Evolutionary conservation across 2,888 invertebrate genomes (phyloP).

Genomic region (Leucania comma): DNA sequence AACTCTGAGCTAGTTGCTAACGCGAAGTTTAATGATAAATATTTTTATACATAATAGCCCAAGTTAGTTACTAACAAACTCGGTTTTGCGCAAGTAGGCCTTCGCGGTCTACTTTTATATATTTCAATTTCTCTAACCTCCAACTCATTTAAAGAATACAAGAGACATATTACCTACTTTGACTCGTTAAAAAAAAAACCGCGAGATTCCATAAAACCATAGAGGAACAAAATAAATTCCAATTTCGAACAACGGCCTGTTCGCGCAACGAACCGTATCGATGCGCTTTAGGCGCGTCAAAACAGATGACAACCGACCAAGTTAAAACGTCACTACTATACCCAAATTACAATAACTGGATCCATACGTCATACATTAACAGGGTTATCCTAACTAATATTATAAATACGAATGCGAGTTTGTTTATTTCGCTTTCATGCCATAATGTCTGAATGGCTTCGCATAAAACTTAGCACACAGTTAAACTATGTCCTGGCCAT

Average conservation of each 20-base stretch:
- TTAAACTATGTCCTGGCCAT: no score
- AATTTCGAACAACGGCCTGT: constrained; percentile 58
- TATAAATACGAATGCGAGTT: no score
- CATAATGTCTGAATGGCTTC: no score
- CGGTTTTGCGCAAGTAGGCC: no score
- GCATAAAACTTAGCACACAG: no score
- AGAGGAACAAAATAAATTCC: constrained; percentile 53
- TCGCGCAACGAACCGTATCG: constrained; percentile 65
- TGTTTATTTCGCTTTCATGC: no score
- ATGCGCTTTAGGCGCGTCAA: constrained; percentile 58
- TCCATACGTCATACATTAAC: constrained; percentile 28
- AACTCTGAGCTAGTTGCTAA: no score
- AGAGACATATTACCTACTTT: constrained; percentile 27
- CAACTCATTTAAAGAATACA: constrained; percentile 16
- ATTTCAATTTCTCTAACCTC: constrained; percentile 27
- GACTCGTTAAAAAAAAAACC: constrained; percentile 14
- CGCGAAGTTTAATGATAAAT: no score
- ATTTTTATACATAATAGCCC: no score
- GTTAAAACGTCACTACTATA: constrained; percentile 48
- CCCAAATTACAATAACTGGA: constrained; percentile 45
- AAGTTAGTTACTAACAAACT: no score
- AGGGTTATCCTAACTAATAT: constrained; percentile 12
- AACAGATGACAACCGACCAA: constrained; percentile 58
- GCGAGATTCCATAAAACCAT: constrained; percentile 43
- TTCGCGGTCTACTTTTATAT: constrained; percentile 7